These are phyloP conservation scores for Rafetus swinhoei DNA, from an alignment of 2,113 vertebrate species.

Conservation along the genomic window DNA sequence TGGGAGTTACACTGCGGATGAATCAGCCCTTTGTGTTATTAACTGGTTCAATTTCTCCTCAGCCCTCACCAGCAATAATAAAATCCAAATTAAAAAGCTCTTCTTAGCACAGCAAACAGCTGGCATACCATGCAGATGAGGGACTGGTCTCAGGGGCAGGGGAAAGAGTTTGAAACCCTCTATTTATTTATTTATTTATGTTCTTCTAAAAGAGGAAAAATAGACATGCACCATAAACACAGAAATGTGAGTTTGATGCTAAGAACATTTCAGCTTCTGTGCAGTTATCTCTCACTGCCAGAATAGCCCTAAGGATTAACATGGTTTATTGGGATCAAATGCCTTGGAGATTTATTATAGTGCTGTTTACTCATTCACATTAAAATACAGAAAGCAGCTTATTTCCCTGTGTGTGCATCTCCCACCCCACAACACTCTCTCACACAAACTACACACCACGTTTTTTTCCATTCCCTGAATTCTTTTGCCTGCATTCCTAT, in stretches of 20 bases:
- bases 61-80: constrained; percentile 22
- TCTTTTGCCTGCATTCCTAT: constrained; percentile 3
- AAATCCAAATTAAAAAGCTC: constrained; percentile 22
- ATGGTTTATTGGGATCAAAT: constrained; percentile 84
- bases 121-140: constrained; percentile 5
- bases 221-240: constrained; percentile 63
- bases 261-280: constrained; percentile 78
- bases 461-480: constrained; percentile 29
- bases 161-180: constrained; percentile 11
- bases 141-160: background rate
- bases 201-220: background rate
- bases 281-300: constrained; percentile 81
- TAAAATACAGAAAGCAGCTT: constrained; percentile 73
- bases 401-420: constrained; percentile 30
- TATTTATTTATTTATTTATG: constrained; percentile 11
- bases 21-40: constrained; percentile 14
- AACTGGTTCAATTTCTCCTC: constrained; percentile 18
- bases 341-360: constrained; percentile 77
- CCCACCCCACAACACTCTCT: background rate
- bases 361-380: constrained; percentile 73
- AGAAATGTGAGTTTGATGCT: constrained; percentile 75
- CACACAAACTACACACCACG: background rate
- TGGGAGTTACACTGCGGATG: background rate
- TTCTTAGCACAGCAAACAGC: constrained; percentile 13
- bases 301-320: constrained; percentile 83